Evolutionary conservation across 1,140 invertebrate species (phyloP).

Genomic region (Brachionus rubens): DNA sequence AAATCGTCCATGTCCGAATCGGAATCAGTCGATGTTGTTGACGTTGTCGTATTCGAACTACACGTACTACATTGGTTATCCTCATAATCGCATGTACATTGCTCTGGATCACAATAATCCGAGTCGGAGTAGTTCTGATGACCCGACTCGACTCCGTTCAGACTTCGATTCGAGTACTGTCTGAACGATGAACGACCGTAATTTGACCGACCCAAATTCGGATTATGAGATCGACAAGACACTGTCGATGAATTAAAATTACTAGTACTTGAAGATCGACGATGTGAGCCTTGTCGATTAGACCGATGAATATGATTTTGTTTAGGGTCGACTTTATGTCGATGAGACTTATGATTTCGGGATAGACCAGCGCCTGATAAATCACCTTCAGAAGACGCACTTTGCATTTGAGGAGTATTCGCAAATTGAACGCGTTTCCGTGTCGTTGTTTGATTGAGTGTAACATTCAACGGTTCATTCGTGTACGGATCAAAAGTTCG

Average conservation of each 20-base stretch:
- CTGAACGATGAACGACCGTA: not conserved
- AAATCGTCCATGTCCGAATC: conserved; percentile 42
- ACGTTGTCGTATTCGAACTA: conserved; percentile 40
- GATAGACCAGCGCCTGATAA: not conserved
- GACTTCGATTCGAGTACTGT: not conserved
- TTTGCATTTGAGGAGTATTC: conserved; percentile 26
- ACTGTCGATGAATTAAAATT: not conserved
- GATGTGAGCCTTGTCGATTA: not conserved
- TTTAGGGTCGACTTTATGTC: not conserved
- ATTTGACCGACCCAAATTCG: not conserved
- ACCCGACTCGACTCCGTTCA: not conserved
- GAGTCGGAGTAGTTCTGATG: not conserved
- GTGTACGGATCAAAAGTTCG: not conserved
- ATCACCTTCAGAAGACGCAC: conserved; percentile 25
- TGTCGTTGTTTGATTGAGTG: not conserved
- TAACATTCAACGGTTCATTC: not conserved
- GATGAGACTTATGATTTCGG: not conserved
- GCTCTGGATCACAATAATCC: conserved; percentile 12
- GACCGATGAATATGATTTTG: not conserved
- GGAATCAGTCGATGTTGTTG: conserved; percentile 6
- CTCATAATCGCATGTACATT: not conserved
- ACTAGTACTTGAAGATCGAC: conserved; percentile 31
- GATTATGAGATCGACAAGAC: not conserved
- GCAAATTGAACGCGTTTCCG: conserved; percentile 32
- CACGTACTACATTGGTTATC: conserved; percentile 36